A percentile compares a stretch with the other conserved stretches of the same genome.
These are phyloP conservation scores for Cygnus atratus DNA, from an alignment of 2,113 vertebrate species.

Conservation along the genomic window DNA sequence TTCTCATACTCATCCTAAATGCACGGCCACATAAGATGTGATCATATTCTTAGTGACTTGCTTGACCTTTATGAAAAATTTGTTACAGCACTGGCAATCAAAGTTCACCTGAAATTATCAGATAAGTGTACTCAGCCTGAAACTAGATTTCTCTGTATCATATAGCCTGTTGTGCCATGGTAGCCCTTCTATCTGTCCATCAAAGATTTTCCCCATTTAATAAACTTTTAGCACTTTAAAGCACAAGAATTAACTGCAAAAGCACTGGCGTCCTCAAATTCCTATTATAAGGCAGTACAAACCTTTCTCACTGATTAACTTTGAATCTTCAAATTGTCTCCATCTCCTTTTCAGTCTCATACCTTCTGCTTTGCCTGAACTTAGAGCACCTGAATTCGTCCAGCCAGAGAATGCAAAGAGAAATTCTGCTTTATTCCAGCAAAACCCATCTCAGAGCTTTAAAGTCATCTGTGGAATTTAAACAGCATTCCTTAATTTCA, in stretches of 20 bases:
- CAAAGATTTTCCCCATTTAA: neutral
- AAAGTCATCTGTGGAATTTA: neutral
- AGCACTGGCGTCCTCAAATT: neutral
- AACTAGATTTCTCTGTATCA: neutral
- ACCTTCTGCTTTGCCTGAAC: neutral
- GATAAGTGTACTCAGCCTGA: neutral
- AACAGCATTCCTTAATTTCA: neutral
- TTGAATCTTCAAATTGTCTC: neutral
- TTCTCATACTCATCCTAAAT: neutral
- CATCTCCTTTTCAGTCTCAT: neutral
- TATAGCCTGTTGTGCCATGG: neutral
- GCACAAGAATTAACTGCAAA: neutral
- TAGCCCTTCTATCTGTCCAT: neutral
- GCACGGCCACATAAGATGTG: neutral
- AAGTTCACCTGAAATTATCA: neutral
- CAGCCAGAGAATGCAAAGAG: neutral
- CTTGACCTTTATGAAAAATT: neutral
- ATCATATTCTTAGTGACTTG: neutral
- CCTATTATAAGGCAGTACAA: neutral
- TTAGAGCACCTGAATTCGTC: neutral
- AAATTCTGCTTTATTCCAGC: neutral
- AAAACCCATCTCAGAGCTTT: neutral
- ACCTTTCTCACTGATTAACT: neutral
- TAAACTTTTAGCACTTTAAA: neutral
- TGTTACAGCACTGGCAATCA: neutral